Percentiles rank a stretch among this genome's conserved stretches.
phyloP scores from a whole-genome alignment of 35 echinoderm and acorn worm genomes.

The Stichopus chloronotus region DNA sequence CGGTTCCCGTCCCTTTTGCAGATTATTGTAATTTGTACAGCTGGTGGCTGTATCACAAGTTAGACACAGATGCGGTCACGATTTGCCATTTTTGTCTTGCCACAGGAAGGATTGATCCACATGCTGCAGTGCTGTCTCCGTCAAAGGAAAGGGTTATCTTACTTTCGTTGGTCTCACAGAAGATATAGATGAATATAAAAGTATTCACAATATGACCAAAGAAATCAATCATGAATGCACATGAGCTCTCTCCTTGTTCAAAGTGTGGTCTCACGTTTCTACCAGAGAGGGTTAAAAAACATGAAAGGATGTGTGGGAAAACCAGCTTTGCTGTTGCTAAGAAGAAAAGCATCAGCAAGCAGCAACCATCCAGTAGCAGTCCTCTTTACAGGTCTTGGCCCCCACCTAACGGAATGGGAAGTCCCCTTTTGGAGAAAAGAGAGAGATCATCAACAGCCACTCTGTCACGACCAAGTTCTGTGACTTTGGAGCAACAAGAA shows the following conservation, averaged over 20 bases:
- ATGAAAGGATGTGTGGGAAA: conserved; percentile 74
- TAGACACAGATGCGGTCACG: no score
- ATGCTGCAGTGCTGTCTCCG: no score
- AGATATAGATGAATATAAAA: no score
- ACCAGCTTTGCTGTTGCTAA: background rate
- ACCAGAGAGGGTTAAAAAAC: conserved; percentile 80
- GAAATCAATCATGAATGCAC: conserved; percentile 4
- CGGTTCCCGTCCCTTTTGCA: no score
- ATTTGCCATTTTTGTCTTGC: no score
- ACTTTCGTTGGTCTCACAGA: no score
- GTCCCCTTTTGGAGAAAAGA: conserved; percentile 42
- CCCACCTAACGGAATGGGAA: background rate
- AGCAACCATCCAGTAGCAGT: background rate
- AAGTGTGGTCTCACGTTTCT: conserved; percentile 94
- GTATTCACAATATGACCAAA: no score
- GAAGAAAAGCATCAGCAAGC: background rate
- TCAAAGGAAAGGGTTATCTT: no score
- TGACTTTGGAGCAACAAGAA: conserved; percentile 64
- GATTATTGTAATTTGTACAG: no score
- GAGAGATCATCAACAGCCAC: conserved; percentile 73
- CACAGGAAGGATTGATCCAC: no score
- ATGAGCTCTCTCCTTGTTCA: conserved; percentile 73
- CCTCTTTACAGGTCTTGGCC: conserved; percentile 42
- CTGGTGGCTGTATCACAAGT: no score
- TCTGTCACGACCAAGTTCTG: conserved; percentile 79